phyloP scores from a whole-genome alignment of 2,888 invertebrate genomes.

The Callyntrura sp. region DNA sequence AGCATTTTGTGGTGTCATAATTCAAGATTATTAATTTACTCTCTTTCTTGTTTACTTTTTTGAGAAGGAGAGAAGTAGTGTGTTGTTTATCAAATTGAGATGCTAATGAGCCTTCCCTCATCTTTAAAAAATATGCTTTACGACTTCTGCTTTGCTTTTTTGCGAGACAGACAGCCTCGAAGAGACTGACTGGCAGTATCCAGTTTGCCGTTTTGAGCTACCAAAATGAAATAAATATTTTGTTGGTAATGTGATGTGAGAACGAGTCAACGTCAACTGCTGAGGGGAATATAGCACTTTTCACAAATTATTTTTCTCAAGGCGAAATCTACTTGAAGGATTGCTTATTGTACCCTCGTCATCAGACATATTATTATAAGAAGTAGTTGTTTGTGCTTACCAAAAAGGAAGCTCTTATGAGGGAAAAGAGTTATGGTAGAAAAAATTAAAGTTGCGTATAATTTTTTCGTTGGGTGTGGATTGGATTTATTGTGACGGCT shows the following conservation, averaged over 20 bases:
- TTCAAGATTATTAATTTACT: conserved; percentile 64
- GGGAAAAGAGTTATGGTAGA: not conserved
- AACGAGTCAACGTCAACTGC: not conserved
- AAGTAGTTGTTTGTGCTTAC: not conserved
- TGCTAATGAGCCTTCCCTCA: conserved; percentile 55
- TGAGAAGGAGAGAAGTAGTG: not conserved
- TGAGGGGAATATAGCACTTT: conserved; percentile 1
- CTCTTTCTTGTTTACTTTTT: conserved; percentile 11
- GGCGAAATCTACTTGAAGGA: conserved; percentile 9
- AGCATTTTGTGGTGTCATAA: conserved; percentile 35
- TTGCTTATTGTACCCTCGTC: not conserved
- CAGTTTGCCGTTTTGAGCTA: conserved; percentile 18
- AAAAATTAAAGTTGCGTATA: not conserved
- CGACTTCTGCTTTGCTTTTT: not conserved
- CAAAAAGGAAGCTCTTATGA: conserved; percentile 17
- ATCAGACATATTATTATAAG: not conserved
- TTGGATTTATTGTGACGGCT: not conserved
- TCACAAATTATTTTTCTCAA: conserved; percentile 30
- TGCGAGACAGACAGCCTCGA: not conserved
- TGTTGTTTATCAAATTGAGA: conserved; percentile 50
- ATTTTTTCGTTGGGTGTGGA: conserved; percentile 30
- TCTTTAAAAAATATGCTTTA: not conserved
- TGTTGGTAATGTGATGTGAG: not conserved
- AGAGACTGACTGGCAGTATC: not conserved
- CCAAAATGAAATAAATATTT: not conserved